Evolutionary conservation across 2,113 vertebrate species (phyloP), one percentile per base, ranked within the genome.

Genomic region (Oxyruncus cristatus): DNA sequence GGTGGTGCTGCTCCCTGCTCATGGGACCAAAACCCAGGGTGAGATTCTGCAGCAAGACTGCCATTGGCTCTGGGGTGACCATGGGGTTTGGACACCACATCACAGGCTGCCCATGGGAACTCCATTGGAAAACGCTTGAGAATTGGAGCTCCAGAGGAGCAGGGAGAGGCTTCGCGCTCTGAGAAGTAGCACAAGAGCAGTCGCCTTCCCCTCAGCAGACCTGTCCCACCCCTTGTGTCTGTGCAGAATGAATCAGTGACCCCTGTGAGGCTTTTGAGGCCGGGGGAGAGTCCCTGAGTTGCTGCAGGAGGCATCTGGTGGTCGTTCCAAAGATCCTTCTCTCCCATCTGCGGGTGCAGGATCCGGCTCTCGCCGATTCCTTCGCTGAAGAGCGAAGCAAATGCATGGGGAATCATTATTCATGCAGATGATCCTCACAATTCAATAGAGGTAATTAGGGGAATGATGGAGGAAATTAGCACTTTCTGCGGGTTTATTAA

Each of bases 381-480:
- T 95, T 76, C 63, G 75, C 92, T 42, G 76, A 95, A 22, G 91
- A 65, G 90, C 16, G n/a, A 88, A 92, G 95, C 72, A 52, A 93
- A 91, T 72, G 91, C 95, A 73, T 5, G 33, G 79, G 92, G 95
- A 97, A 95, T 97, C 96, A 97, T 98, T 98, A 98, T 95, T 98
- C 97, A 98, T 98, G 97, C 97, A 98, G 97, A 98, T 98, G 98
- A 98, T 92, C 83, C 96, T 97, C 94, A 95, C 97, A 97, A 98
- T 98, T 98, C 98, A 98, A 97, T 98, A 95, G 97, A 96, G 95
- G 95, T 98, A 98, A 98, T 98, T 98, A 98, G 97, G 97, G 94
- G 97, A 98, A 98, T 98, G 98, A 98, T 97, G 98, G 95, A 98
- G 97, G 97, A 98, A 98, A 98, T 98, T 97, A 98, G 97, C 96